A percentile compares a stretch with the other conserved stretches of the same genome.
Conservation (phyloP, 2,888 invertebrate genomes). For the Pheosia tremula region DNA sequence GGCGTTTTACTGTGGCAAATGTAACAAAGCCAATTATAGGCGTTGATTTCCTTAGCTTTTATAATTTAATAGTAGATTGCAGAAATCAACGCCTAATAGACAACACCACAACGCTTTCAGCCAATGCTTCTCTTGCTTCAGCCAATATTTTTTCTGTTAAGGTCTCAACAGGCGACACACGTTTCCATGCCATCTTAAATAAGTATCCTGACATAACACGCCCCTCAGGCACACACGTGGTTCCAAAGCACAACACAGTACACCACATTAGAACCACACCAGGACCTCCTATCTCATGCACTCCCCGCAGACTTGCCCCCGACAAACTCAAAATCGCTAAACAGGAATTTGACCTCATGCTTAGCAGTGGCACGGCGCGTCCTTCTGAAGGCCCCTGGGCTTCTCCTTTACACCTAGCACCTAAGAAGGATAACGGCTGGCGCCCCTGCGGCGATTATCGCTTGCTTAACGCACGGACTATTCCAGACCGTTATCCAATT, state of each 20-base stretch:
- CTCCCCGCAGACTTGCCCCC: conserved; percentile 11
- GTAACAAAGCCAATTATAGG: conserved; percentile 42
- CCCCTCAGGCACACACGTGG: conserved; percentile 11
- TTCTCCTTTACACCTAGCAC: conserved; percentile 10
- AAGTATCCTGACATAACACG: conserved; percentile 15
- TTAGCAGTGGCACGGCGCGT: conserved; percentile 8
- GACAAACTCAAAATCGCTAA: conserved; percentile 14
- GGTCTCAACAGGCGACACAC: conserved; percentile 6
- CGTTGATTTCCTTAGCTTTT: conserved; percentile 35
- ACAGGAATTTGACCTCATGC: conserved; percentile 14
- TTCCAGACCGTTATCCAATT: not conserved
- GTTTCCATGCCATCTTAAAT: conserved; percentile 3
- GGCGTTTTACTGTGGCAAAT: conserved; percentile 40
- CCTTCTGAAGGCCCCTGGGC: conserved; percentile 17
- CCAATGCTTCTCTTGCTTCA: not conserved
- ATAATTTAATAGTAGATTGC: too few species aligned
- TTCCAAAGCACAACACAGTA: conserved; percentile 8
- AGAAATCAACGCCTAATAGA: not conserved
- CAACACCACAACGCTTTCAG: not conserved
- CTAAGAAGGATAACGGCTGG: conserved; percentile 17
- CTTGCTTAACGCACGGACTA: conserved; percentile 7
- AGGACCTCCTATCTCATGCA: conserved; percentile 11
- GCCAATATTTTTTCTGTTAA: not conserved
- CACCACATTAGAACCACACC: conserved; percentile 17
- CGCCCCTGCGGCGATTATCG: conserved; percentile 12